Percentiles rank a stretch among this genome's conserved stretches.
These are phyloP conservation scores for Aspidoscelis tigris DNA, from an alignment of 2,113 vertebrate species.

Conservation along the genomic window DNA sequence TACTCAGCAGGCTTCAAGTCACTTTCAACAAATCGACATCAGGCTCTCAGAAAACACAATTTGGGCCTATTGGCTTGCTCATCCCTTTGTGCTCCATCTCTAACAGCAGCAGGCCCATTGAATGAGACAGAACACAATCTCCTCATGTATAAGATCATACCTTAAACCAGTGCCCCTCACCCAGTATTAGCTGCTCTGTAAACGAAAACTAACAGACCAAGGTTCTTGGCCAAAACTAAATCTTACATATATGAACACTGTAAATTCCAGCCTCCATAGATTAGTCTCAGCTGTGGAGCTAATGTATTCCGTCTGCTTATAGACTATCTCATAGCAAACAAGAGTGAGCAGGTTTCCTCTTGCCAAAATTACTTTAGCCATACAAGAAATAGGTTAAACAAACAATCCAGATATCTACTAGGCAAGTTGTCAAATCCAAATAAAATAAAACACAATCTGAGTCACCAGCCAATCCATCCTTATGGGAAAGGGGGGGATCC, in stretches of 20 bases:
- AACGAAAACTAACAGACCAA: not conserved
- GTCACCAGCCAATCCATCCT: not conserved
- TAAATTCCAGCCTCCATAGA: not conserved
- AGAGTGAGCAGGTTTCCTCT: not conserved
- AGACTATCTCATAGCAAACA: constrained; percentile 3
- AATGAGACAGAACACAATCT: not conserved
- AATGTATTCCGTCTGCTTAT: not conserved
- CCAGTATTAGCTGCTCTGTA: not conserved
- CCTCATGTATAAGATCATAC: not conserved
- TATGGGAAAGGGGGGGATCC: not conserved
- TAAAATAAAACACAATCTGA: no score
- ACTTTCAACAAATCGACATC: constrained; percentile 29
- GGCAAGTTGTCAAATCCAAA: not conserved
- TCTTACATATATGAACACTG: not conserved
- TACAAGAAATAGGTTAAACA: constrained; percentile 11
- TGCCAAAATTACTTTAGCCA: constrained; percentile 10
- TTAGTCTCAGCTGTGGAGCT: not conserved
- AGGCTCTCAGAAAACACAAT: constrained; percentile 30
- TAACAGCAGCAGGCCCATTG: not conserved
- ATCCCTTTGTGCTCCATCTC: not conserved
- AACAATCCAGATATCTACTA: not conserved
- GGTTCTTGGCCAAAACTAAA: not conserved
- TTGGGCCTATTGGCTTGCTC: not conserved
- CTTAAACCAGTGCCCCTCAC: not conserved
- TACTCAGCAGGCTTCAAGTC: not conserved